Evolutionary conservation across 2,888 invertebrate species (phyloP), one percentile per base, ranked within the genome.

Genomic region (Mesorhabditis sp.): DNA sequence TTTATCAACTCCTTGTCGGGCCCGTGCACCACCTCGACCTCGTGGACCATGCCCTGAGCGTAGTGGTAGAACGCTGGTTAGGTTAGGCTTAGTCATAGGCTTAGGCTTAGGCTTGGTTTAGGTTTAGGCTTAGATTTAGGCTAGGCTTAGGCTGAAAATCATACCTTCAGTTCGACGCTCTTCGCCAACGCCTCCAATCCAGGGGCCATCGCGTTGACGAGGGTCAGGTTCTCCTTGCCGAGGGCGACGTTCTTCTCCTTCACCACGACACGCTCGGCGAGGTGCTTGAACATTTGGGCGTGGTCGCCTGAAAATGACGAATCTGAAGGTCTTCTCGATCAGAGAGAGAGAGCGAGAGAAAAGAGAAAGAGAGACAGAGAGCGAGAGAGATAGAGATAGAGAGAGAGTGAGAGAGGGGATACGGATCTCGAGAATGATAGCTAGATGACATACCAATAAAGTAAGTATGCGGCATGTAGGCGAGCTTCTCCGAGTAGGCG

Each of bases 401-500:
- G 28, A 28, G 28, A 28, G 28, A 28, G 28, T 28, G 28, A 28
- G 28, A 28, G 28, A 28, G 28, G 28, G 28, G 28, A 28, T 28
- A 28, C 28, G 28, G 28, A 28, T 28, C 28, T 28, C 28, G 28
- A 28, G 28, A 28, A 28, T 28, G 28, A 28, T 28, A 28, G 28
- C 28, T 28, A 28, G 28, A 28, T 28, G 28, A 28, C 28, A 28
- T 28, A 28, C 98, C 97, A 81, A 97, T 91, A 87, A 98, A 98
- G 87, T 95, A 99, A 6, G 98, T 98, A 86, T 93, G 90, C 0
- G 95, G 94, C 97, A 98, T 97, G 86, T 92, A 95, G 0, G 96
- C 78, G 82, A 98, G 90, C 87, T 96, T 97, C 88, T 98, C 98
- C 13, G 77, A 78, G 87, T 97, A 98, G 86, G 96, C 94, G 76